Percentiles rank a stretch among this genome's conserved stretches.
Conservation (phyloP, 2,113 vertebrate genomes). For the Vimba vimba region DNA sequence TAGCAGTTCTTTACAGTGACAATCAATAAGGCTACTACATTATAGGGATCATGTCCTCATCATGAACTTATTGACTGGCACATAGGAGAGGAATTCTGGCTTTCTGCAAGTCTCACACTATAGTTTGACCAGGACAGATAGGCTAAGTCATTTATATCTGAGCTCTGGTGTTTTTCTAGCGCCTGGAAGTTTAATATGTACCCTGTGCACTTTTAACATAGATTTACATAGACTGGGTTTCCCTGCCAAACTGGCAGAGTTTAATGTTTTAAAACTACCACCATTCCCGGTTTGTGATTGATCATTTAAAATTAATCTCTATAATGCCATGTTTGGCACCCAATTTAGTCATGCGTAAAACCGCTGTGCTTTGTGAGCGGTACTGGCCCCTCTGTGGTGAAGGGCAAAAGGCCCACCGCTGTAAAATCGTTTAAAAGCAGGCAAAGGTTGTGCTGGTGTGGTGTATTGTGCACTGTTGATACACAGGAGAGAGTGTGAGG, state of each 20-base stretch:
- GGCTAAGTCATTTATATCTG: not conserved
- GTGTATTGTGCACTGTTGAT: constrained; percentile 15
- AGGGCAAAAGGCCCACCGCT: constrained; percentile 15
- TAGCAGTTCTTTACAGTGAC: constrained; percentile 14
- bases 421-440: constrained; percentile 33
- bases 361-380: not conserved
- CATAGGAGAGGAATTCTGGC: not conserved
- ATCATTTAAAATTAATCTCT: constrained; percentile 20
- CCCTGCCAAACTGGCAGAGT: constrained; percentile 2
- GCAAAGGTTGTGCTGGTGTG: constrained; percentile 15
- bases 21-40: constrained; percentile 30
- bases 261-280: constrained; percentile 12
- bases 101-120: constrained; percentile 1
- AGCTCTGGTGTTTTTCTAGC: not conserved
- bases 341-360: constrained; percentile 5
- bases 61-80: constrained; percentile 8
- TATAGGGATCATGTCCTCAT: not conserved
- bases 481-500: constrained; percentile 16
- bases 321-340: constrained; percentile 19
- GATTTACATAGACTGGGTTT: not conserved
- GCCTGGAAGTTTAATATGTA: not conserved
- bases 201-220: constrained; percentile 13
- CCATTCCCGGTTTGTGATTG: not conserved
- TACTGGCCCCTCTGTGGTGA: constrained; percentile 7
- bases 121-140: not conserved